Evolutionary conservation across 2,888 invertebrate genomes (phyloP).

Genomic region (Lithophane leautieri): DNA sequence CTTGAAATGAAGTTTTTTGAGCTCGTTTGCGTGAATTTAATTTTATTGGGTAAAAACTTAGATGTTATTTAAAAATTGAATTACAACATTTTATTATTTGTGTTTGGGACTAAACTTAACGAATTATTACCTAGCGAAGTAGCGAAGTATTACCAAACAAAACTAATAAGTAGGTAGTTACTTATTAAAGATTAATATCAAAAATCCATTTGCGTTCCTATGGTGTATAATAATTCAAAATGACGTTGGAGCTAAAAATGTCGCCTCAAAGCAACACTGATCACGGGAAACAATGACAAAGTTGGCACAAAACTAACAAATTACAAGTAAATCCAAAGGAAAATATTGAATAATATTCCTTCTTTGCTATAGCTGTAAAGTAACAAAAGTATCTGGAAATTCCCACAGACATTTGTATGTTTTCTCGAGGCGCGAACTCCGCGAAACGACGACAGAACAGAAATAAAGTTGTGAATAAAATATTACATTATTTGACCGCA

Average conservation of each 20-base stretch:
- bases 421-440: constrained; percentile 59
- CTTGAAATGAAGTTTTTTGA: constrained; percentile 14
- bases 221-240: not conserved
- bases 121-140: not conserved
- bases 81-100: constrained; percentile 24
- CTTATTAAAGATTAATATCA: constrained; percentile 2
- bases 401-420: constrained; percentile 61
- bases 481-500: constrained; percentile 74
- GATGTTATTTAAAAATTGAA: constrained; percentile 39
- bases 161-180: not conserved
- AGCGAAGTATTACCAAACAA: not conserved
- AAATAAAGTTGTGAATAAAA: constrained; percentile 75
- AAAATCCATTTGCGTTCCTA: not conserved
- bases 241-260: not conserved
- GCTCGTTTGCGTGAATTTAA: constrained; percentile 35
- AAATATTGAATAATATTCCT: constrained; percentile 51
- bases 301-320: constrained; percentile 12
- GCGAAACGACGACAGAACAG: constrained; percentile 66
- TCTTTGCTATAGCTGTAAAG: constrained; percentile 38
- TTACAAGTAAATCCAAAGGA: constrained; percentile 33
- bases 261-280: constrained; percentile 1
- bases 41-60: constrained; percentile 14
- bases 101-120: constrained; percentile 6
- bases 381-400: constrained; percentile 61
- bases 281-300: constrained; percentile 5